Percentiles rank a stretch among this genome's conserved stretches.
phyloP scores from a whole-genome alignment of 2,113 vertebrate genomes.

The Ammodytes dubius region DNA sequence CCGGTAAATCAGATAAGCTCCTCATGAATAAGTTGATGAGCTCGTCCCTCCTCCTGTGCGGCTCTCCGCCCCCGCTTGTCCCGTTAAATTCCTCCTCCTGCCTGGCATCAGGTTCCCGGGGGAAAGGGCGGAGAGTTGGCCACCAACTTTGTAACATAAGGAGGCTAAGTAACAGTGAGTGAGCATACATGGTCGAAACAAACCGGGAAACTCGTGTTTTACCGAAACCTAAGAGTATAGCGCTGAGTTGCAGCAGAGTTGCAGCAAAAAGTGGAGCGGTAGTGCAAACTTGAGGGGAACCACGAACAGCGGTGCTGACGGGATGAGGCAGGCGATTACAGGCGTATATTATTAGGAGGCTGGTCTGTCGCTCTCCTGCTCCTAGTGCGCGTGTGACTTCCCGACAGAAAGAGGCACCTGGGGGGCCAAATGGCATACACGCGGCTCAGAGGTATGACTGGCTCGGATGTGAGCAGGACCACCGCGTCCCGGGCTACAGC shows the following conservation, averaged over 20 bases:
- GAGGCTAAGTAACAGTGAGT: neutral
- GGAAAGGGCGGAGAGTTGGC: slow-evolving; percentile 71
- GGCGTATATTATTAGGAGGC: slow-evolving; percentile 6
- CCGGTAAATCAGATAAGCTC: slow-evolving; percentile 63
- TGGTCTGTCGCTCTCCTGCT: slow-evolving; percentile 18
- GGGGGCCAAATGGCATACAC: slow-evolving; percentile 66
- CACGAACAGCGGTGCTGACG: neutral
- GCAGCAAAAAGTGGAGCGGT: neutral
- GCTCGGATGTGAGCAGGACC: slow-evolving; percentile 39
- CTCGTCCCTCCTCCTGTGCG: slow-evolving; percentile 27
- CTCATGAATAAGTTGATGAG: slow-evolving; percentile 42
- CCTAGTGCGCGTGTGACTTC: neutral
- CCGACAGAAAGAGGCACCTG: slow-evolving; percentile 6
- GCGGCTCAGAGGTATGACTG: slow-evolving; percentile 45
- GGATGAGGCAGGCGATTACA: slow-evolving; percentile 16
- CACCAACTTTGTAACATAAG: slow-evolving; percentile 36
- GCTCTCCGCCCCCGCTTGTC: slow-evolving; percentile 49
- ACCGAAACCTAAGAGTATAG: slow-evolving; percentile 15
- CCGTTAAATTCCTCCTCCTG: slow-evolving; percentile 64
- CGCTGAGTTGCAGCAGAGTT: neutral
- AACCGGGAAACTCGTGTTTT: slow-evolving; percentile 29
- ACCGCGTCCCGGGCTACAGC: slow-evolving; percentile 40
- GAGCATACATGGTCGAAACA: neutral
- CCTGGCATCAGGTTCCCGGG: slow-evolving; percentile 66
- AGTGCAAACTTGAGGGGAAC: slow-evolving; percentile 17